Evolutionary conservation across 2,797 vertebrate genomes (phyloP).

Genomic region (Melanotaenia boesemani): DNA sequence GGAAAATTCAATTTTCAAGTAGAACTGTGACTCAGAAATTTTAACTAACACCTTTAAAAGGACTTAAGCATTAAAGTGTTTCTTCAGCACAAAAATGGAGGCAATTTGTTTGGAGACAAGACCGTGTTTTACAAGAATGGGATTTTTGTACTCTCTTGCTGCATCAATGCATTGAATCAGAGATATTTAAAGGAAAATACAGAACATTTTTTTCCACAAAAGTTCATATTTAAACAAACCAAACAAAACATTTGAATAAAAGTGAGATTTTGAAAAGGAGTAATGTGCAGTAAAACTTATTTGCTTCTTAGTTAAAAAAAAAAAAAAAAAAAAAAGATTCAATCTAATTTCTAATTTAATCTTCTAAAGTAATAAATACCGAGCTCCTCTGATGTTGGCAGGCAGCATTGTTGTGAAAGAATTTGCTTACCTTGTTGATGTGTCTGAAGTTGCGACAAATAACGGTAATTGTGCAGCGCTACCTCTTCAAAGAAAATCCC

Average conservation of each 20-base stretch:
- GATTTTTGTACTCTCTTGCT: not conserved
- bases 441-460: not conserved
- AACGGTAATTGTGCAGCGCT: not conserved
- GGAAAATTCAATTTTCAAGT: conserved; percentile 27
- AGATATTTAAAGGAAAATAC: not conserved
- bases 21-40: conserved; percentile 1
- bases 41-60: conserved; percentile 2
- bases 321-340: conserved; percentile 7
- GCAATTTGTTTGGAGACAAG: conserved; percentile 4
- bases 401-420: not conserved
- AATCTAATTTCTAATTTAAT: not conserved
- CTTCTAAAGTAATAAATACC: conserved; percentile 8
- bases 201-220: not conserved
- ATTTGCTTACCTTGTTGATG: conserved; percentile 28
- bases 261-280: not conserved
- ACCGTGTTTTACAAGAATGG: not conserved
- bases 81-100: not conserved
- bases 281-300: conserved; percentile 3
- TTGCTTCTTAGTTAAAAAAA: not conserved
- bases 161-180: not conserved
- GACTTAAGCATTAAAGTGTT: not conserved
- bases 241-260: not conserved
- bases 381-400: not conserved
- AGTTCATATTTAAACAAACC: not conserved
- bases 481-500: conserved; percentile 12